Evolutionary conservation across 2,888 invertebrate species (phyloP), one percentile per base, ranked within the genome.

Genomic region (Latrodectus hesperus): DNA sequence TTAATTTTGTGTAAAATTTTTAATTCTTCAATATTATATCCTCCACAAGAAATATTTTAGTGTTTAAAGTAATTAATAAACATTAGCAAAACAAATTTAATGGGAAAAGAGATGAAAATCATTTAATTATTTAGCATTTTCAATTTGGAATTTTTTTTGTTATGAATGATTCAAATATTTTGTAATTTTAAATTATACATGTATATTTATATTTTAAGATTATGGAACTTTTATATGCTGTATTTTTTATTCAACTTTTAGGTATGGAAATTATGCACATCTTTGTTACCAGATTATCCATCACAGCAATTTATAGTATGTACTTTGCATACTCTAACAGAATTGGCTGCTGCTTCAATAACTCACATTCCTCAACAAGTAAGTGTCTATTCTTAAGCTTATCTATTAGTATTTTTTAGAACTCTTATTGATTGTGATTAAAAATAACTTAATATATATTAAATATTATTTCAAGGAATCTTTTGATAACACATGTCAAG

Each of bases 301-400:
- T 95, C 96, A 0, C 94, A 95, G 91, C 95, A 95, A 92, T 96
- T 97, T 92, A 95, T 96, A 0, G 93, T 95, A 6, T 96, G 96
- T 1, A 97, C 96, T 68, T 93, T 98, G 67, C 95, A 96, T 90
- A 97, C 98, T 0, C 94, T 98, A 82, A 98, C 98, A 0, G 96
- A 96, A 89, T 94, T 99, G 11, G 96, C 98, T 0, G 95, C 96
- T 1, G 95, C 97, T 72, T 98, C 98, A 0, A 94, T 98, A 14
- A 96, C 97, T 0, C 97, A 98, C 92, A 96, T 98, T 68, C 96
- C 97, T 0, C 95, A 96, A 91, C 98, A 99, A 93, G 96, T 96
- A 80, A 4, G 12, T 16, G 12, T 10, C 38, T 9, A 68, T 26
- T 22, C 26, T 68, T 17, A 2, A 68, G 11, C 14, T 10, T 64